Conservation (phyloP, 1,140 invertebrate species). For the Microplitis mediator region DNA sequence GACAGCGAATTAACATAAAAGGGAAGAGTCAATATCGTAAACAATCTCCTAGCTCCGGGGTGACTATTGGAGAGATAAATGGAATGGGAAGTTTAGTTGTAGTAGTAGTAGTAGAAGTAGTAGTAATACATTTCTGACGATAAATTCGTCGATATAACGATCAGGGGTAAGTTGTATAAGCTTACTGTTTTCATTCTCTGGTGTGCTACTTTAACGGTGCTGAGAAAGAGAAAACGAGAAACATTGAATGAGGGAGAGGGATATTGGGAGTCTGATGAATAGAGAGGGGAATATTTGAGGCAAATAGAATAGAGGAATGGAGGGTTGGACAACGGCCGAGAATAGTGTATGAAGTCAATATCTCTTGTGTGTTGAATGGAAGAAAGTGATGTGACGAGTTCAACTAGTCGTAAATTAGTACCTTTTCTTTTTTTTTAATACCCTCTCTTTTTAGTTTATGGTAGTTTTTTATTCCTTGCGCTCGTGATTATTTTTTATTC, state of each 20-base stretch:
- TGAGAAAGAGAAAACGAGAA: background rate
- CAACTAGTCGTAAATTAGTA: constrained; percentile 50
- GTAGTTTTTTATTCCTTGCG: background rate
- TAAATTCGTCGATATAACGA: constrained; percentile 55
- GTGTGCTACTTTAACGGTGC: background rate
- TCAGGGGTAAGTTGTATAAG: background rate
- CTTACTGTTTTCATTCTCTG: background rate
- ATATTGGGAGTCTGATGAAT: background rate
- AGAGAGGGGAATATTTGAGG: background rate
- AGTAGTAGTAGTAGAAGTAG: background rate
- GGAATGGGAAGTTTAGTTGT: background rate
- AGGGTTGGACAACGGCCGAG: constrained; percentile 20
- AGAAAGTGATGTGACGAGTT: constrained; percentile 40
- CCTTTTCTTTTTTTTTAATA: constrained; percentile 23
- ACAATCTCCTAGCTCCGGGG: constrained; percentile 34
- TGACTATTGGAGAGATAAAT: background rate
- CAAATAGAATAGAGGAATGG: background rate
- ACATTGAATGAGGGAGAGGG: too few species aligned
- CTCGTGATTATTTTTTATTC: constrained; percentile 16
- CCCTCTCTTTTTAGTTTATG: too few species aligned
- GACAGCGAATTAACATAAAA: constrained; percentile 57
- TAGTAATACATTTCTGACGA: constrained; percentile 29
- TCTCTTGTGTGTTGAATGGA: background rate
- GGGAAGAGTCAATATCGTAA: constrained; percentile 61
- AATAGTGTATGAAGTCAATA: background rate